These are phyloP conservation scores for Poeciliopsis gracilis DNA, from an alignment of 2,797 vertebrate species.

Conservation along the genomic window DNA sequence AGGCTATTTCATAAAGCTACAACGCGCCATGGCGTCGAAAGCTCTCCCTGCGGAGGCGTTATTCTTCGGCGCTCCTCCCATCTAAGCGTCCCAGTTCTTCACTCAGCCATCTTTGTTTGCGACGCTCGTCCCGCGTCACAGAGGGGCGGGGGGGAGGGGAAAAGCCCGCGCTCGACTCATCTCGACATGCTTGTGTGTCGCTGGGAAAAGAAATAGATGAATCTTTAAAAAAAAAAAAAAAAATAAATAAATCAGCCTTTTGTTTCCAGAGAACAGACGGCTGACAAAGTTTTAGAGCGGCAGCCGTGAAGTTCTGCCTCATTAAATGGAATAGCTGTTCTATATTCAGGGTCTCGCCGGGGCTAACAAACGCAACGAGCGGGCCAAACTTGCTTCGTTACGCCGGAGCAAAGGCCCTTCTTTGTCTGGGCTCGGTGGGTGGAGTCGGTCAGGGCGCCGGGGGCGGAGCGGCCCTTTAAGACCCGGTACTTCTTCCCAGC, in stretches of 20 bases:
- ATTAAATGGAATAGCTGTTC: slow-evolving; percentile 80
- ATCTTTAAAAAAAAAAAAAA: slow-evolving; percentile 48
- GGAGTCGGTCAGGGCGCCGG: slow-evolving; percentile 44
- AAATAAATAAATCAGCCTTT: slow-evolving; percentile 72
- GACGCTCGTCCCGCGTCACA: slow-evolving; percentile 64
- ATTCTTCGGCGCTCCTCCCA: slow-evolving; percentile 70
- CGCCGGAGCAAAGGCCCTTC: slow-evolving; percentile 62
- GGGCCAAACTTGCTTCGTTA: slow-evolving; percentile 73
- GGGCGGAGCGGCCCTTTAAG: slow-evolving; percentile 42
- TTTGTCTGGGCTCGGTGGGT: slow-evolving; percentile 65
- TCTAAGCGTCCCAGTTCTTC: slow-evolving; percentile 78
- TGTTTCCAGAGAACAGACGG: slow-evolving; percentile 80
- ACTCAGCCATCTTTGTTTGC: slow-evolving; percentile 75
- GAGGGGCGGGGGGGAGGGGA: slow-evolving; percentile 30
- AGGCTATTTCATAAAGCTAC: slow-evolving; percentile 79
- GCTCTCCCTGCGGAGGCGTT: slow-evolving; percentile 70
- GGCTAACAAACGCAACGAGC: slow-evolving; percentile 70
- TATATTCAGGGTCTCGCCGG: slow-evolving; percentile 80
- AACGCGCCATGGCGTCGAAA: slow-evolving; percentile 57
- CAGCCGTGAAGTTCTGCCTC: slow-evolving; percentile 80
- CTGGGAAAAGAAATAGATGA: slow-evolving; percentile 56
- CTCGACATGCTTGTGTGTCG: slow-evolving; percentile 71
- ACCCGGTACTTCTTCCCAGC: slow-evolving; percentile 49
- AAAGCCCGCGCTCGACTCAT: slow-evolving; percentile 66
- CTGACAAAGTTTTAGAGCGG: slow-evolving; percentile 78